Evolutionary conservation across 64 coral and sea anemone species (phyloP).

Genomic region (Exaiptasia diaphana): DNA sequence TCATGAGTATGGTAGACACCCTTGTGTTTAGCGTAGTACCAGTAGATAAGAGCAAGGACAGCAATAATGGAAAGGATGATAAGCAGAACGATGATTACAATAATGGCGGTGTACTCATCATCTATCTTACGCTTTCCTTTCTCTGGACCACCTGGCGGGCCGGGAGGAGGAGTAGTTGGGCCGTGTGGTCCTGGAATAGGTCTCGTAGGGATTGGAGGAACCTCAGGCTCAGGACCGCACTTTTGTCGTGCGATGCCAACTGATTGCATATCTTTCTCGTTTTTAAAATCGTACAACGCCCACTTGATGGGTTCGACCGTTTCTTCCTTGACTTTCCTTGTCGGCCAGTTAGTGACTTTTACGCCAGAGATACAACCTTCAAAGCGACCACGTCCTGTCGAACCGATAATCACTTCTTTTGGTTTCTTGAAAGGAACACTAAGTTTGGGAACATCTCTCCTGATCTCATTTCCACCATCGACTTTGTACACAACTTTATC

Average conservation of each 20-base stretch:
- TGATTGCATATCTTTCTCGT: background rate
- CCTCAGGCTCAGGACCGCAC: slow-evolving; percentile 33
- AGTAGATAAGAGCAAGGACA: slow-evolving; percentile 61
- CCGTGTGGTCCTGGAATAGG: background rate
- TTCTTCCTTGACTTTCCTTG: background rate
- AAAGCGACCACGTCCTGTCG: background rate
- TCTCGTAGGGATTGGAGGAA: slow-evolving; percentile 61
- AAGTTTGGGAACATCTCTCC: background rate
- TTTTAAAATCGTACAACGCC: slow-evolving; percentile 34
- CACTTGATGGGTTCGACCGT: slow-evolving; percentile 67
- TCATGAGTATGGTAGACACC: slow-evolving; percentile 86
- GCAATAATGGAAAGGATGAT: slow-evolving; percentile 61
- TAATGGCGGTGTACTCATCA: slow-evolving; percentile 63
- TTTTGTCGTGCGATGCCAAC: background rate
- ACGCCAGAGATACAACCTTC: slow-evolving; percentile 84
- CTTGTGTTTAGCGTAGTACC: slow-evolving; percentile 84
- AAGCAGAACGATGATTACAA: slow-evolving; percentile 76
- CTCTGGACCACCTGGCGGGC: background rate
- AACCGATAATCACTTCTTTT: slow-evolving; percentile 47
- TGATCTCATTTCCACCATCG: slow-evolving; percentile 20
- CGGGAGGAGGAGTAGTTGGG: background rate
- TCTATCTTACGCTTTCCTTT: background rate
- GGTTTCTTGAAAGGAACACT: slow-evolving; percentile 22
- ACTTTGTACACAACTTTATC: slow-evolving; percentile 6
- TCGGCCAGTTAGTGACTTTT: slow-evolving; percentile 49